Conservation (phyloP, 2,113 vertebrate species). For the Sphyrna mokarran region DNA sequence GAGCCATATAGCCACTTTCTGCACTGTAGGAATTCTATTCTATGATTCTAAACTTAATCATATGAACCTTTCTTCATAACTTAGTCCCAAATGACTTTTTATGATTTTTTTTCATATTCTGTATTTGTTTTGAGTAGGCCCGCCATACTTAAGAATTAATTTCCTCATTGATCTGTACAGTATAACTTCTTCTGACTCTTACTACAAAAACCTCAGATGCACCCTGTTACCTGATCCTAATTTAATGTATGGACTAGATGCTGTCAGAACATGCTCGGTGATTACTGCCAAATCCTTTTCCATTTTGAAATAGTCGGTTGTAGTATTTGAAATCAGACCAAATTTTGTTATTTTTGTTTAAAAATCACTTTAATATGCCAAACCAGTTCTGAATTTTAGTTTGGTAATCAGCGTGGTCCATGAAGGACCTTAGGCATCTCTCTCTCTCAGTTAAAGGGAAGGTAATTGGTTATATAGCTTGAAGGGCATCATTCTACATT, state of each 20-base stretch:
- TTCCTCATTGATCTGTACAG: background rate
- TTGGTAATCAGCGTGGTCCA: no score
- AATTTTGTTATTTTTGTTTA: background rate
- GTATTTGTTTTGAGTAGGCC: background rate
- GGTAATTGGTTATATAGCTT: no score
- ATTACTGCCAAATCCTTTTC: background rate
- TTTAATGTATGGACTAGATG: background rate
- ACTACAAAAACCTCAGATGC: background rate
- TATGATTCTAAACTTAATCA: background rate
- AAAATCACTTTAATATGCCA: background rate
- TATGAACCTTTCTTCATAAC: background rate
- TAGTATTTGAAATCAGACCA: background rate
- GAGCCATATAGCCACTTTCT: no score
- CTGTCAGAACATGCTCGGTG: background rate
- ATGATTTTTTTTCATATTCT: background rate
- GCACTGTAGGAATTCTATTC: no score
- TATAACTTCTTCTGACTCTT: background rate
- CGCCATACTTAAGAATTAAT: background rate
- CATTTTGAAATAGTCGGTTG: background rate
- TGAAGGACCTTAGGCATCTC: no score
- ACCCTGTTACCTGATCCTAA: background rate
- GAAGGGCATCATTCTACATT: no score
- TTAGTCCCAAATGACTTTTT: background rate
- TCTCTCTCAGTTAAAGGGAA: no score
- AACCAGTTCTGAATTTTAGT: background rate